These are phyloP conservation scores for Stenchaetothrips biformis DNA, from an alignment of 2,888 invertebrate genomes.

Conservation along the genomic window DNA sequence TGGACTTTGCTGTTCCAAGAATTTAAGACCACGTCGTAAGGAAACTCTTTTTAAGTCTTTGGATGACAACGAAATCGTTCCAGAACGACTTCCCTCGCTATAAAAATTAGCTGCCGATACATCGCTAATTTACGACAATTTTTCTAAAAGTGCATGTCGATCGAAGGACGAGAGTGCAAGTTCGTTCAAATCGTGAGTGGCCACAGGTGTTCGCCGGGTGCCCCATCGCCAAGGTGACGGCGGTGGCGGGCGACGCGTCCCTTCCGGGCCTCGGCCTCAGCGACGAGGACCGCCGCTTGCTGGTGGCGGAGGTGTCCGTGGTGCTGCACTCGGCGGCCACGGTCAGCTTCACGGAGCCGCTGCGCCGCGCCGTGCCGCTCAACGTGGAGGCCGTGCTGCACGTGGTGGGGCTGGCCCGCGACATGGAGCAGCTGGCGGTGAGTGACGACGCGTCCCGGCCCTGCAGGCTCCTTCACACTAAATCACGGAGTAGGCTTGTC, in stretches of 20 bases:
- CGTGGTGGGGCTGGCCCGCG: constrained; percentile 50
- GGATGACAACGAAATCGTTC: too few species aligned
- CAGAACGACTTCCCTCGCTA: too few species aligned
- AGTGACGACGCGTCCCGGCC: constrained; percentile 18
- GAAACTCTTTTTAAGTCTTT: too few species aligned
- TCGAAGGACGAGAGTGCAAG: too few species aligned
- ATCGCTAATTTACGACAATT: too few species aligned
- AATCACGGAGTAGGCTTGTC: too few species aligned
- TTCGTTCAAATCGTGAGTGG: too few species aligned
- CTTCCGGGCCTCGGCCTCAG: constrained; percentile 41
- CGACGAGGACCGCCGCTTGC: constrained; percentile 42
- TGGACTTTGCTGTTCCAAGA: too few species aligned
- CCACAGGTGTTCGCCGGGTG: not conserved
- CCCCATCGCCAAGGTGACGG: constrained; percentile 43
- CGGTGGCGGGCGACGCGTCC: constrained; percentile 45
- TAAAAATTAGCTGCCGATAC: too few species aligned
- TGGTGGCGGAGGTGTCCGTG: constrained; percentile 46
- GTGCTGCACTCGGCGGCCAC: constrained; percentile 59
- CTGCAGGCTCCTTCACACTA: too few species aligned
- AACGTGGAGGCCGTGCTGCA: constrained; percentile 52
- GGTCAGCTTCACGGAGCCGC: constrained; percentile 53
- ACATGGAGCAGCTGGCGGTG: constrained; percentile 49
- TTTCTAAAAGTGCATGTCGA: too few species aligned
- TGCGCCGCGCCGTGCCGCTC: constrained; percentile 51
- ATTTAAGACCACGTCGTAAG: too few species aligned